These are phyloP conservation scores for Rhinogobio ventralis DNA, from an alignment of 2,797 vertebrate genomes.

Conservation along the genomic window DNA sequence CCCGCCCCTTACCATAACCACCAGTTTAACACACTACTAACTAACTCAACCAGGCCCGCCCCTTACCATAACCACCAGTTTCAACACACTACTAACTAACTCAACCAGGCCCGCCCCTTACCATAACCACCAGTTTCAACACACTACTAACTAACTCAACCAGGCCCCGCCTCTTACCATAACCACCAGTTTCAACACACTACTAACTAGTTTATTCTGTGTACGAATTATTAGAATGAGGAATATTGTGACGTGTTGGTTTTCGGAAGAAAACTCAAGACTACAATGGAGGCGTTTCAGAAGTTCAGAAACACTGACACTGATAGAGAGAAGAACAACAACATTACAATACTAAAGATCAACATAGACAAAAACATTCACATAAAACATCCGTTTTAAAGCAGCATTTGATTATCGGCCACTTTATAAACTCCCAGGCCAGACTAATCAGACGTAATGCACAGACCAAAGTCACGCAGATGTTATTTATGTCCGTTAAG, in stretches of 20 bases:
- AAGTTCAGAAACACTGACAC: neutral
- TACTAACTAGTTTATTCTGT: neutral
- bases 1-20: no score
- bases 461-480: neutral
- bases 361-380: neutral
- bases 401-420: neutral
- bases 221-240: neutral
- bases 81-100: no score
- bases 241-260: neutral
- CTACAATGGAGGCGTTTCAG: neutral
- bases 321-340: neutral
- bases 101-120: no score
- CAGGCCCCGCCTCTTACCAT: no score
- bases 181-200: no score
- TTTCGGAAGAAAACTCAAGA: neutral
- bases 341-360: neutral
- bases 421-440: slow-evolving; percentile 6
- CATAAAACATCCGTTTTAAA: neutral
- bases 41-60: no score
- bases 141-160: no score
- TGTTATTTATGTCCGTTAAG: neutral
- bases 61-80: no score
- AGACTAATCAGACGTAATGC: neutral
- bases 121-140: no score
- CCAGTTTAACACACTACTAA: no score